Evolutionary conservation across 1,140 invertebrate species (phyloP).

Genomic region (Orchesella cincta): DNA sequence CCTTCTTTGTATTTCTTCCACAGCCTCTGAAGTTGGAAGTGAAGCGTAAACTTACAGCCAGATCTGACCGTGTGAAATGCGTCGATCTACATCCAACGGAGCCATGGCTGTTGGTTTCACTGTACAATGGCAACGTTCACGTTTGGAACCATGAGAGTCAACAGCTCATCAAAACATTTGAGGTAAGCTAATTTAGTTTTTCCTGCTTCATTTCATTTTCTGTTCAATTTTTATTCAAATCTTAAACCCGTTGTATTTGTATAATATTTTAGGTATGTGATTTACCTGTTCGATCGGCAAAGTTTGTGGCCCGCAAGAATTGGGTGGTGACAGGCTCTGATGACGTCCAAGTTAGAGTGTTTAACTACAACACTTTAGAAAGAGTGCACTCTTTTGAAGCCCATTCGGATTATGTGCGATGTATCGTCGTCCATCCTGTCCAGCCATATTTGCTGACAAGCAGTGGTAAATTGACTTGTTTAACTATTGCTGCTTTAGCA

Average conservation of each 20-base stretch:
- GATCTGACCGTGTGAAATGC: constrained; percentile 97
- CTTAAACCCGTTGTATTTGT: too few relatives aligned
- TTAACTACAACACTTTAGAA: constrained; percentile 98
- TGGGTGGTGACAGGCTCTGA: constrained; percentile 98
- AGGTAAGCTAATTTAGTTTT: constrained; percentile 57
- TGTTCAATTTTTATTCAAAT: neutral
- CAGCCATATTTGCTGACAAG: constrained; percentile 96
- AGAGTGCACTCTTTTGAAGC: constrained; percentile 94
- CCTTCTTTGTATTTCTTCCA: constrained; percentile 52
- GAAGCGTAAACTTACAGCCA: constrained; percentile 92
- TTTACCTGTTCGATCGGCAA: constrained; percentile 89
- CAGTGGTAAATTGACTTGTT: constrained; percentile 71
- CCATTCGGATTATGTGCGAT: constrained; percentile 96
- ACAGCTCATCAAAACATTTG: constrained; percentile 89
- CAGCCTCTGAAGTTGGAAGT: constrained; percentile 95
- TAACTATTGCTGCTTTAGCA: neutral
- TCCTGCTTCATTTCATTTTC: neutral
- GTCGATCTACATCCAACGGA: constrained; percentile 96
- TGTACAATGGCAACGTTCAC: constrained; percentile 99
- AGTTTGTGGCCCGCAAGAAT: constrained; percentile 96
- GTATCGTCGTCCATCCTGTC: constrained; percentile 94
- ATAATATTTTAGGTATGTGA: constrained; percentile 83
- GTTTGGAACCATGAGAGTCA: constrained; percentile 99
- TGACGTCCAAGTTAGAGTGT: constrained; percentile 92
- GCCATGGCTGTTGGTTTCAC: constrained; percentile 95